These are phyloP conservation scores for Heliconius nattereri DNA, from an alignment of 1,140 invertebrate genomes.

Conservation along the genomic window DNA sequence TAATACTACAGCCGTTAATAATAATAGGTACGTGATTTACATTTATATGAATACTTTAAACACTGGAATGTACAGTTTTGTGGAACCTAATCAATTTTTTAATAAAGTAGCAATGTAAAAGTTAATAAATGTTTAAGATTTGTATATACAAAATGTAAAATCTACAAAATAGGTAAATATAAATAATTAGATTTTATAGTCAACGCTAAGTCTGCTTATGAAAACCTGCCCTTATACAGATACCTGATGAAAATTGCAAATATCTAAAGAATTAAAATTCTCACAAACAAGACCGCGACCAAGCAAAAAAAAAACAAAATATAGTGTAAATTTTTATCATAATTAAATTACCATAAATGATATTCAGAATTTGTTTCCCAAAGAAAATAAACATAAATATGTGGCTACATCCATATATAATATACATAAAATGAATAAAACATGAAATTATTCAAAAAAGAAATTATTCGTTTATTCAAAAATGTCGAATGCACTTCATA, in stretches of 20 bases:
- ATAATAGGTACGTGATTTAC: slow-evolving; percentile 21
- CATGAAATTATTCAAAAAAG: slow-evolving; percentile 2
- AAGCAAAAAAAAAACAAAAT: neutral
- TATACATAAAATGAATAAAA: slow-evolving; percentile 18
- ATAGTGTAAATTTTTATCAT: neutral
- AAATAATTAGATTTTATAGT: no score
- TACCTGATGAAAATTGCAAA: no score
- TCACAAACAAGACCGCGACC: neutral
- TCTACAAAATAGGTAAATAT: no score
- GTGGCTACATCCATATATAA: neutral
- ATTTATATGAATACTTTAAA: slow-evolving; percentile 4
- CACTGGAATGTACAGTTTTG: neutral
- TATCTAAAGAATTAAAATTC: neutral
- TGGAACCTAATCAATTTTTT: neutral
- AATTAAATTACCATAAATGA: slow-evolving; percentile 6
- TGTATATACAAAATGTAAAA: no score
- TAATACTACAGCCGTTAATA: slow-evolving; percentile 27
- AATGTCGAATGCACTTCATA: slow-evolving; percentile 16
- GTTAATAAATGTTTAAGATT: no score
- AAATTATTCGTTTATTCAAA: slow-evolving; percentile 2
- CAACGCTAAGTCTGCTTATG: no score
- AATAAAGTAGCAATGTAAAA: neutral
- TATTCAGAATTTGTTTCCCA: slow-evolving; percentile 13
- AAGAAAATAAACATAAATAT: slow-evolving; percentile 12
- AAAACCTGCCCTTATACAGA: no score